Percentiles rank a stretch among this genome's conserved stretches.
These are phyloP conservation scores for Porites lobata DNA, from an alignment of 92 coral and sea anemone species.

Conservation along the genomic window DNA sequence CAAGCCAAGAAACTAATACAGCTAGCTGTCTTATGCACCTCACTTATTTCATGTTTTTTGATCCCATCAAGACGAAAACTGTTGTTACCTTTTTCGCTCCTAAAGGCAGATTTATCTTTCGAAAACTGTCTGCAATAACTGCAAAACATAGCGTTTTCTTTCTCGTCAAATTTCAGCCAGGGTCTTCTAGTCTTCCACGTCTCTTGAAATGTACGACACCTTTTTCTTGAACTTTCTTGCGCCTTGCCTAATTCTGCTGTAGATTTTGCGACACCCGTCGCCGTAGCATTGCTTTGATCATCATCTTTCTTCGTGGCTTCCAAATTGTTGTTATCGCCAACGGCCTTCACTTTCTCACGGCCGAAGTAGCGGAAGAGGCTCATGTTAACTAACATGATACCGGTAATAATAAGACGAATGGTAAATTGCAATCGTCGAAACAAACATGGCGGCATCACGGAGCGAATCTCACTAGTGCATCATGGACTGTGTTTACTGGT, in stretches of 20 bases:
- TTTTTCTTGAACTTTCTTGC: slow-evolving; percentile 29
- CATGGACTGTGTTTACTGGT: slow-evolving; percentile 32
- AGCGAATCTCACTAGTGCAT: slow-evolving; percentile 28
- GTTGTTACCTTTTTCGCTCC: not conserved
- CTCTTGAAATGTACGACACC: slow-evolving; percentile 25
- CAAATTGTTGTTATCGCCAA: slow-evolving; percentile 36
- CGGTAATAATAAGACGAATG: not conserved
- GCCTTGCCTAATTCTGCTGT: slow-evolving; percentile 32
- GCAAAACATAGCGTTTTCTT: slow-evolving; percentile 30
- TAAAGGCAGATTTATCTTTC: slow-evolving; percentile 35
- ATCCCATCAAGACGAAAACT: slow-evolving; percentile 31
- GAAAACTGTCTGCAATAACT: slow-evolving; percentile 42
- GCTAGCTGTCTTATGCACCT: not conserved
- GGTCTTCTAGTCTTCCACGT: slow-evolving; percentile 32
- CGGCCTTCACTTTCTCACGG: slow-evolving; percentile 28
- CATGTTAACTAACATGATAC: not conserved
- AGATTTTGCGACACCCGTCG: slow-evolving; percentile 32
- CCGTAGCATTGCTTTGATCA: slow-evolving; percentile 9
- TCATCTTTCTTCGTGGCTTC: slow-evolving; percentile 37
- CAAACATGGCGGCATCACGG: slow-evolving; percentile 33
- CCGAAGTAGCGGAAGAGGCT: slow-evolving; percentile 4
- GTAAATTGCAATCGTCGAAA: slow-evolving; percentile 22
- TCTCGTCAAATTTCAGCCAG: slow-evolving; percentile 39
- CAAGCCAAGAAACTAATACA: too few relatives aligned
- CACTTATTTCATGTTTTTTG: slow-evolving; percentile 29